Evolutionary conservation across 2,797 vertebrate genomes (phyloP).

Genomic region (Smutsia temminckii): DNA sequence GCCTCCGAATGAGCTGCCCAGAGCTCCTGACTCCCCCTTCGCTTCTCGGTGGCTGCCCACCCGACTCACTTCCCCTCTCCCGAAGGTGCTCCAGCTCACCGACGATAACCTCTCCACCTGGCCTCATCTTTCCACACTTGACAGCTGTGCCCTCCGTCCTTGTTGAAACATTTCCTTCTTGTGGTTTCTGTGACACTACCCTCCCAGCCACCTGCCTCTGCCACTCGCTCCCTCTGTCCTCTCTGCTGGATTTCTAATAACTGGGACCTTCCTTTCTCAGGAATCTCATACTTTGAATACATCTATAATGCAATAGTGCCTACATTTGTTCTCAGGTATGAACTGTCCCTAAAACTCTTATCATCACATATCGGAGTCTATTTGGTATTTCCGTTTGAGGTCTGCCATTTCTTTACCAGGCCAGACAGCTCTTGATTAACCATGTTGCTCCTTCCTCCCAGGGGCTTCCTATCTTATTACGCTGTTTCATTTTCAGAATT

Average conservation of each 20-base stretch:
- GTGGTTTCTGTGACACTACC: not conserved
- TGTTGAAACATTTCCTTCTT: not conserved
- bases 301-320: not conserved
- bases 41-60: not conserved
- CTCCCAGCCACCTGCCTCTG: not conserved
- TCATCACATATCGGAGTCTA: not conserved
- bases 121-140: not conserved
- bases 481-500: not conserved
- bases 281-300: not conserved
- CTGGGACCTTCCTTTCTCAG: not conserved
- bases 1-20: not conserved
- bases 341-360: not conserved
- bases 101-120: not conserved
- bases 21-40: not conserved
- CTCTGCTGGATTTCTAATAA: not conserved
- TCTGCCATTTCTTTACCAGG: not conserved
- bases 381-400: not conserved
- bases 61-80: too few relatives aligned
- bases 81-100: not conserved
- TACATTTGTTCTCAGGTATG: not conserved
- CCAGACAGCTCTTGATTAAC: not conserved
- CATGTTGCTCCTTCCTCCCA: not conserved
- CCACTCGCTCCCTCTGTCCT: not conserved
- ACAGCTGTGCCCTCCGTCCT: too few relatives aligned
- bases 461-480: not conserved